phyloP scores from a whole-genome alignment of 2,888 invertebrate species.

The Arrhopalites spinosus region DNA sequence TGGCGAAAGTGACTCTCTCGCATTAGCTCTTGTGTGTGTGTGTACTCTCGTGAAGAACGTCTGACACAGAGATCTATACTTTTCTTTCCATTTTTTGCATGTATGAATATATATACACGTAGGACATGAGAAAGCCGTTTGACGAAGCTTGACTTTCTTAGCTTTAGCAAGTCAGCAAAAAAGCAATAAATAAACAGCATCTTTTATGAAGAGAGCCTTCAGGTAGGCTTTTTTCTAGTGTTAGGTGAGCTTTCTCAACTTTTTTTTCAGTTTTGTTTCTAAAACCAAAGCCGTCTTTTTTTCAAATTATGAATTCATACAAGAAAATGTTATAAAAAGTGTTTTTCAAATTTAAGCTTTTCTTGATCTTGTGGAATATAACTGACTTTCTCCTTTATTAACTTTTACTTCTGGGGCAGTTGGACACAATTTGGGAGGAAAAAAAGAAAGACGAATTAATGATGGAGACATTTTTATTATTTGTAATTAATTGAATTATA shows the following conservation, averaged over 20 bases:
- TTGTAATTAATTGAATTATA: too few species aligned
- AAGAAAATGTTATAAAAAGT: too few species aligned
- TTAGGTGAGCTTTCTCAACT: background rate
- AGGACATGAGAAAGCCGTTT: background rate
- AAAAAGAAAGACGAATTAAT: background rate
- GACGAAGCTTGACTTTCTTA: slow-evolving; percentile 2
- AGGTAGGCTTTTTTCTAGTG: background rate
- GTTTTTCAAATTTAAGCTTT: too few species aligned
- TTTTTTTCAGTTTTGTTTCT: background rate
- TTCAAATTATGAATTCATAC: too few species aligned
- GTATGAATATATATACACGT: background rate
- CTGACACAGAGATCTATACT: background rate
- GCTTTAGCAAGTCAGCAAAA: slow-evolving; percentile 14
- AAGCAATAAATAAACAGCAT: slow-evolving; percentile 22
- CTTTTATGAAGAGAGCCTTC: background rate
- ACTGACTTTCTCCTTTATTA: background rate
- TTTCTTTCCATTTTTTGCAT: slow-evolving; percentile 8
- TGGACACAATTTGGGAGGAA: background rate
- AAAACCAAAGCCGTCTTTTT: too few species aligned
- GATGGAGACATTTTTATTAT: too few species aligned
- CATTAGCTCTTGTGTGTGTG: background rate
- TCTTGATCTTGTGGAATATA: background rate
- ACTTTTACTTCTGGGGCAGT: background rate
- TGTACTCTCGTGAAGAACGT: background rate
- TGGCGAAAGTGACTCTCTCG: background rate